A percentile compares a stretch with the other conserved stretches of the same genome.
These are phyloP conservation scores for Sebastes aleutianus DNA, from an alignment of 2,797 vertebrate genomes.

Conservation along the genomic window DNA sequence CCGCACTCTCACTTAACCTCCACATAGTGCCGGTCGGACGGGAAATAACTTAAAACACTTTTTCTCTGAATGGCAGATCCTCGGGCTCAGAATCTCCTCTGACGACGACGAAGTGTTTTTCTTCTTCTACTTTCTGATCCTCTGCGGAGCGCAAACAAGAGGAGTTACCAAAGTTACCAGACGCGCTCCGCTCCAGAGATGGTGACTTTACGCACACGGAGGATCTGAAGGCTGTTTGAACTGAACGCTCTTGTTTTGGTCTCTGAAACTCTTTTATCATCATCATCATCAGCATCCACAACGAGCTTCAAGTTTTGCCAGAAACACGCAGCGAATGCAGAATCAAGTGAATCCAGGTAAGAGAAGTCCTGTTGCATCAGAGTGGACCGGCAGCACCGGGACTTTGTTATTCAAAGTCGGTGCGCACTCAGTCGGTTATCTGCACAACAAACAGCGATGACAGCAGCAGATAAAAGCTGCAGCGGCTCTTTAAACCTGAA, in stretches of 20 bases:
- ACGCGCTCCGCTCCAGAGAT: slow-evolving; percentile 56
- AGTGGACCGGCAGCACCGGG: background rate
- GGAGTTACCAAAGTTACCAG: slow-evolving; percentile 82
- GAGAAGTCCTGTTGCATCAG: slow-evolving; percentile 11
- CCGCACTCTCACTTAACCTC: slow-evolving; percentile 87
- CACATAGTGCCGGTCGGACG: slow-evolving; percentile 83
- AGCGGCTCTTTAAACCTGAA: background rate
- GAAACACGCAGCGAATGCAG: background rate
- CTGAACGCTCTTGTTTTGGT: slow-evolving; percentile 25
- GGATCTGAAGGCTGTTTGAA: slow-evolving; percentile 54
- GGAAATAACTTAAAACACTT: slow-evolving; percentile 79
- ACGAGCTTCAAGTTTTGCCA: background rate
- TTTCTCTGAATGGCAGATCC: slow-evolving; percentile 76
- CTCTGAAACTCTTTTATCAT: background rate
- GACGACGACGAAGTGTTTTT: slow-evolving; percentile 78
- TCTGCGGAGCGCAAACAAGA: slow-evolving; percentile 33
- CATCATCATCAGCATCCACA: background rate
- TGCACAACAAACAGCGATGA: slow-evolving; percentile 35
- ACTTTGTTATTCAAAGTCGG: slow-evolving; percentile 18
- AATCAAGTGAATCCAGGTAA: slow-evolving; percentile 82
- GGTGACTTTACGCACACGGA: slow-evolving; percentile 68
- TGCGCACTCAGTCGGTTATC: slow-evolving; percentile 31
- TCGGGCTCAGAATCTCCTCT: slow-evolving; percentile 83
- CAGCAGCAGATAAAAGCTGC: slow-evolving; percentile 25
- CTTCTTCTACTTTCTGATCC: slow-evolving; percentile 40